Conservation (phyloP, 92 coral and sea anemone species). For the Epizoanthus ramosus region DNA sequence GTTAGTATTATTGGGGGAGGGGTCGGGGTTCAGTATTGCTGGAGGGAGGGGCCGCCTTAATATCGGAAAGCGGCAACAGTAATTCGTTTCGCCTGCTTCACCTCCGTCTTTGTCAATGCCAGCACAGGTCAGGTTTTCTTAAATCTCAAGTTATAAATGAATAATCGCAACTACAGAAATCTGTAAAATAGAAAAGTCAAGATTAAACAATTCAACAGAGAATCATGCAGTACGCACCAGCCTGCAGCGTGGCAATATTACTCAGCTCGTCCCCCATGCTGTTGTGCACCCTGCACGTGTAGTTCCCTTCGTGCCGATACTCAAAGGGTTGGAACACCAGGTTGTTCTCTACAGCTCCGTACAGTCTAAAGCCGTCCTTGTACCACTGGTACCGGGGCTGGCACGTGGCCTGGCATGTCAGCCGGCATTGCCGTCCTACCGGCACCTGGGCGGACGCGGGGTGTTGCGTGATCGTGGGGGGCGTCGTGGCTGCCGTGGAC, state of each 20-base stretch:
- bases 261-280: slow-evolving; percentile 84
- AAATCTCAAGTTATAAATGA: no score
- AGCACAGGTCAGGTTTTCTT: no score
- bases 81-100: no score
- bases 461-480: slow-evolving; percentile 72
- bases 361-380: slow-evolving; percentile 71
- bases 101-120: no score
- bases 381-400: slow-evolving; percentile 83
- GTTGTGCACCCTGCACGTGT: slow-evolving; percentile 80
- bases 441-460: slow-evolving; percentile 77
- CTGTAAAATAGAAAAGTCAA: neutral
- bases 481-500: slow-evolving; percentile 53
- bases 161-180: no score
- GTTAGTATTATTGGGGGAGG: no score
- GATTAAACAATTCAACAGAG: neutral
- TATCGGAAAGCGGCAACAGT: no score
- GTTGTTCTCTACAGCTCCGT: slow-evolving; percentile 44
- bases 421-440: slow-evolving; percentile 58
- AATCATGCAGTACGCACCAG: slow-evolving; percentile 61
- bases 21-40: no score
- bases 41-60: no score
- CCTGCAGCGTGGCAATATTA: slow-evolving; percentile 70
- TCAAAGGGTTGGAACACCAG: slow-evolving; percentile 68
- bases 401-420: slow-evolving; percentile 58
- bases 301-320: slow-evolving; percentile 85